A percentile compares a stretch with the other conserved stretches of the same genome.
Conservation (phyloP, 2,888 invertebrate genomes). For the Brenthis ino region DNA sequence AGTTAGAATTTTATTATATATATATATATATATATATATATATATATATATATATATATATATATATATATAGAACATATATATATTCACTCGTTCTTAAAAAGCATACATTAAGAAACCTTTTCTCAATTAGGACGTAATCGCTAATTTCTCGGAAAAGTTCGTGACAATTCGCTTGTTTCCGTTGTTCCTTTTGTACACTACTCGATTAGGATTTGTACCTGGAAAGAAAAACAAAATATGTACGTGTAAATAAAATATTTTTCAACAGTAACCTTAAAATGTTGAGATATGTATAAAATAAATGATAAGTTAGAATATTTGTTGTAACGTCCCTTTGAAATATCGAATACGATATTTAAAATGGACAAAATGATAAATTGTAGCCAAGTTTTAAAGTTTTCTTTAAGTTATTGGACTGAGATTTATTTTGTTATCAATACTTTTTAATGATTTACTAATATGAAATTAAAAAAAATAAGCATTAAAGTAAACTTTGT, state of each 20-base stretch:
- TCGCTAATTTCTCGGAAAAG: conserved; percentile 57
- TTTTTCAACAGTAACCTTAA: neutral
- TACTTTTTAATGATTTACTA: neutral
- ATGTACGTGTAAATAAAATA: conserved; percentile 29
- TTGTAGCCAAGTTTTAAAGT: too few relatives aligned
- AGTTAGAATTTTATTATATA: too few relatives aligned
- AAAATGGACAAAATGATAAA: too few relatives aligned
- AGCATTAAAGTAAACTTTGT: conserved; percentile 6
- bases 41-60: too few relatives aligned
- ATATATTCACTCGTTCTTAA: neutral
- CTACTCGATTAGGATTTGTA: conserved; percentile 54
- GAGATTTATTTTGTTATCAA: too few relatives aligned
- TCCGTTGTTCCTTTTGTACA: conserved; percentile 48
- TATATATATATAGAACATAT: too few relatives aligned
- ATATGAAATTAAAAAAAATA: conserved; percentile 22
- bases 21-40: neutral
- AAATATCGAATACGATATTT: too few relatives aligned
- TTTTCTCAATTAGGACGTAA: conserved; percentile 46
- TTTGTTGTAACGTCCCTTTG: too few relatives aligned
- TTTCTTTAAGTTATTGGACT: too few relatives aligned
- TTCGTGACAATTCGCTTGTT: conserved; percentile 55
- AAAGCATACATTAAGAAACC: conserved; percentile 26
- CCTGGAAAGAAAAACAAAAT: conserved; percentile 59
- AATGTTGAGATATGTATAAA: neutral
- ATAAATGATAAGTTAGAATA: too few relatives aligned